Evolutionary conservation across 2,888 invertebrate genomes (phyloP).

Genomic region (Dolichopus griseipennis): DNA sequence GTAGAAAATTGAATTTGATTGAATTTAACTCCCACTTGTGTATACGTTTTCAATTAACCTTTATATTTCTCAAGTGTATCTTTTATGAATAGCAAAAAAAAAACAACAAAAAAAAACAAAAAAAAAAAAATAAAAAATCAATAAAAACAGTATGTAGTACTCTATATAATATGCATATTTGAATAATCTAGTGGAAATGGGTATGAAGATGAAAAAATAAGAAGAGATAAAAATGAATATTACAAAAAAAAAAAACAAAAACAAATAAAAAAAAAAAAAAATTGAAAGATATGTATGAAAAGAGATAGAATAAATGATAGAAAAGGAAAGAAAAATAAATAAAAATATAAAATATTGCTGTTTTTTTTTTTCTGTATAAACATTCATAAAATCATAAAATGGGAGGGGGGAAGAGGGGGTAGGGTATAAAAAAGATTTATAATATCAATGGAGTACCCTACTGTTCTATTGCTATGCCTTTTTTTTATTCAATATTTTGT

Average conservation of each 20-base stretch:
- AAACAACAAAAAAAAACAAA: too few relatives aligned
- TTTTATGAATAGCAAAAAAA: neutral
- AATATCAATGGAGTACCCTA: too few relatives aligned
- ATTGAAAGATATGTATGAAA: constrained; percentile 23
- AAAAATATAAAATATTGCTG: too few relatives aligned
- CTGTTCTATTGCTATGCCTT: too few relatives aligned
- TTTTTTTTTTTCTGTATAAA: too few relatives aligned
- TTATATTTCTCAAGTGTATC: constrained; percentile 3
- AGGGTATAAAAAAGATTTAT: too few relatives aligned
- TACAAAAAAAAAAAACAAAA: constrained; percentile 9
- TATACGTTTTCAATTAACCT: constrained; percentile 9
- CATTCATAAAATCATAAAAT: too few relatives aligned
- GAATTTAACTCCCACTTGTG: constrained; percentile 7
- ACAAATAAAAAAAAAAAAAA: constrained; percentile 11
- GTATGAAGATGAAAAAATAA: neutral
- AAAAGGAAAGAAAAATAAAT: too few relatives aligned
- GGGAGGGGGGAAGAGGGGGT: too few relatives aligned
- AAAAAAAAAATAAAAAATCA: too few relatives aligned
- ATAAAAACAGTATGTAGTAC: too few relatives aligned
- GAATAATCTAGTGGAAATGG: constrained; percentile 9
- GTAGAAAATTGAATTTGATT: constrained; percentile 7
- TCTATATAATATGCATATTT: neutral
- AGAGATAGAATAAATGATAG: neutral
- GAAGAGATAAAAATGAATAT: constrained; percentile 10
- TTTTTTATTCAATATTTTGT: too few relatives aligned